Conservation (phyloP, 2,888 invertebrate species). For the Yponomeuta cagnagella region DNA sequence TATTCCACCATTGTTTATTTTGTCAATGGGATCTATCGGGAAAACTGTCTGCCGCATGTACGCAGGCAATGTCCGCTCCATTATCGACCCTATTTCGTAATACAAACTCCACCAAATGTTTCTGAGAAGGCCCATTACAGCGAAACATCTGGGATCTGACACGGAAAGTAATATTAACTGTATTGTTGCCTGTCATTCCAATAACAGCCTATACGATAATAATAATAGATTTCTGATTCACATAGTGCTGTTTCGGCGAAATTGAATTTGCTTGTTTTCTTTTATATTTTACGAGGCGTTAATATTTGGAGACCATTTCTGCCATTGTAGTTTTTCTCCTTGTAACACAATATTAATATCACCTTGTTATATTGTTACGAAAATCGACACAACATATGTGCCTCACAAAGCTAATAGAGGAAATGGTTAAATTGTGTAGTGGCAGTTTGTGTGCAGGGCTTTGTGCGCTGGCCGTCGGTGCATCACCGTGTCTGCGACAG, state of each 20-base stretch:
- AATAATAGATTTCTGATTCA: conserved; percentile 2
- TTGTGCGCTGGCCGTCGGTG: neutral
- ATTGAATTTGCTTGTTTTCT: neutral
- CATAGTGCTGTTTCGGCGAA: neutral
- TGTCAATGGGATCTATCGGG: neutral
- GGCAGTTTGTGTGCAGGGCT: neutral
- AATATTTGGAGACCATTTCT: neutral
- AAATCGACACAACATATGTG: neutral
- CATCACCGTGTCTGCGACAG: neutral
- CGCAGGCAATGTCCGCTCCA: neutral
- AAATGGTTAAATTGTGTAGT: neutral
- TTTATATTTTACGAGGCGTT: neutral
- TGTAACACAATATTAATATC: neutral
- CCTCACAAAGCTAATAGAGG: conserved; percentile 1
- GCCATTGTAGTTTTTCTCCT: neutral
- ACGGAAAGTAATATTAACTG: conserved; percentile 5
- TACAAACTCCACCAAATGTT: conserved; percentile 4
- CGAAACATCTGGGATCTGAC: conserved; percentile 8
- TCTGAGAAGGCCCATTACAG: conserved; percentile 6
- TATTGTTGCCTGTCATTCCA: conserved; percentile 8
- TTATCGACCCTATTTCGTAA: conserved; percentile 1
- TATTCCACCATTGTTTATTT: neutral
- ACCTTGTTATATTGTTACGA: neutral
- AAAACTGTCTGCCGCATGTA: neutral
- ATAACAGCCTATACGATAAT: conserved; percentile 1